Evolutionary conservation across 1,140 invertebrate genomes (phyloP).

Genomic region (Pseudomyrmex flavicornis): DNA sequence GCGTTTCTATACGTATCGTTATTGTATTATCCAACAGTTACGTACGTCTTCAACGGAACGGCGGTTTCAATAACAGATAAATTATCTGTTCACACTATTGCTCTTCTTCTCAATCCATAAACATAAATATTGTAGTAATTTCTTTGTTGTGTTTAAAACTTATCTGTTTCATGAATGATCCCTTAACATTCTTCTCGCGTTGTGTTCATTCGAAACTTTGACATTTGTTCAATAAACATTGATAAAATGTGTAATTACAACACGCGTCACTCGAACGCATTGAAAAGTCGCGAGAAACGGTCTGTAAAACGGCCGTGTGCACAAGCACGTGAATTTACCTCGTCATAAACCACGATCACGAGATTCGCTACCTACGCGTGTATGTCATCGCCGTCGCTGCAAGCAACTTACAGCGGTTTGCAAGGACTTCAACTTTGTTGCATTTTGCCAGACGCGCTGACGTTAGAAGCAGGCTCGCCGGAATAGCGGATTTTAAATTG

Average conservation of each 20-base stretch:
- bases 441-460: conserved; percentile 23
- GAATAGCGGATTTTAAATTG: neutral
- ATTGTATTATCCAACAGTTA: neutral
- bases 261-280: conserved; percentile 30
- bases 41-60: neutral
- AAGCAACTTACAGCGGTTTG: neutral
- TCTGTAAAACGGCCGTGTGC: conserved; percentile 1
- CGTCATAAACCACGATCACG: conserved; percentile 43
- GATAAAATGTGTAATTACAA: conserved; percentile 46
- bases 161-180: conserved; percentile 11
- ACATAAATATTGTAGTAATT: neutral
- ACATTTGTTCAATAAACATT: conserved; percentile 51
- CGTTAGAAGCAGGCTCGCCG: conserved; percentile 13
- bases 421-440: conserved; percentile 34
- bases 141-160: neutral
- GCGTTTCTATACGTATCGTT: neutral
- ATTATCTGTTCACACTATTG: conserved; percentile 4
- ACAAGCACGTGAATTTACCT: conserved; percentile 51
- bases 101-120: neutral
- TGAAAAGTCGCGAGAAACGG: conserved; percentile 18
- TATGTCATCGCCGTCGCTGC: neutral
- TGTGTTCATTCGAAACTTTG: conserved; percentile 13
- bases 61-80: neutral
- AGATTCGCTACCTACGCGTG: conserved; percentile 40
- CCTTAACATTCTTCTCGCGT: conserved; percentile 12